These are phyloP conservation scores for Calyptommatus sinebrachiatus DNA, from an alignment of 2,113 vertebrate genomes.

Conservation along the genomic window DNA sequence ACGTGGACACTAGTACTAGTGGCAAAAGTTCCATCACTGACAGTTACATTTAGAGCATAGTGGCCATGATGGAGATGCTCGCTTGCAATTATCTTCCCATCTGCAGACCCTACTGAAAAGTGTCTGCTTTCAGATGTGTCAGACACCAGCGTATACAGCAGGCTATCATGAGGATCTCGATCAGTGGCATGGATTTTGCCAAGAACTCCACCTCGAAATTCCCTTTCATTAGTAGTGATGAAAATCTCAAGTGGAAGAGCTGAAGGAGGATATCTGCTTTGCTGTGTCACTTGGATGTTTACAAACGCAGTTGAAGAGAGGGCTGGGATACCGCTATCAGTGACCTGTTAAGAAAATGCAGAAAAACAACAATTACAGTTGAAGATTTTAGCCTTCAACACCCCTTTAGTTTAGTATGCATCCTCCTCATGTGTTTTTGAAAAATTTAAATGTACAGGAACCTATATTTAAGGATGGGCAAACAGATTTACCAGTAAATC, in stretches of 20 bases:
- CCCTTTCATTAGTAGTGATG: constrained; percentile 76
- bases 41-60: constrained; percentile 85
- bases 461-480: too few relatives aligned
- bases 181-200: constrained; percentile 92
- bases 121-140: constrained; percentile 51
- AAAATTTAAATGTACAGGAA: too few relatives aligned
- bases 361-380: background rate
- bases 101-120: constrained; percentile 79
- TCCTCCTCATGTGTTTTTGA: too few relatives aligned
- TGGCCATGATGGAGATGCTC: constrained; percentile 78
- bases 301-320: constrained; percentile 88
- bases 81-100: constrained; percentile 86
- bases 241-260: constrained; percentile 89
- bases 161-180: constrained; percentile 84
- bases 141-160: constrained; percentile 78
- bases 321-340: constrained; percentile 86
- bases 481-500: too few relatives aligned
- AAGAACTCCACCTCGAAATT: constrained; percentile 81
- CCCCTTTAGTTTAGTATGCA: too few relatives aligned
- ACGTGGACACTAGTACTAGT: constrained; percentile 74
- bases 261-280: constrained; percentile 84
- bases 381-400: too few relatives aligned
- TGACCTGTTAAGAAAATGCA: constrained; percentile 73
- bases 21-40: constrained; percentile 86
- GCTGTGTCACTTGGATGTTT: constrained; percentile 84